Evolutionary conservation across 2,888 invertebrate species (phyloP).

Genomic region (Patella depressa): DNA sequence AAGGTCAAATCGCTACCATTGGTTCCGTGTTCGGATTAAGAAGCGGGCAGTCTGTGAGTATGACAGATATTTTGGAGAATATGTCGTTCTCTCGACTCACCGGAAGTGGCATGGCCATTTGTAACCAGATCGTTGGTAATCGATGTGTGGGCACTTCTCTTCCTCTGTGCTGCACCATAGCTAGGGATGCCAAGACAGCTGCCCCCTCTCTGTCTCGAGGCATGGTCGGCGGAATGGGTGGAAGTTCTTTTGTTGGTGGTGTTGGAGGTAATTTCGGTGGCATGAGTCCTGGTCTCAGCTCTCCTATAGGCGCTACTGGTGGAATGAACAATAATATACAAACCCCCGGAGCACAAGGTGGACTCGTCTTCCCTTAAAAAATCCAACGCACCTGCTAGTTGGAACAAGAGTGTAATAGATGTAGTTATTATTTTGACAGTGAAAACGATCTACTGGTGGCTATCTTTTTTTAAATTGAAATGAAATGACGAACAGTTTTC

Average conservation of each 20-base stretch:
- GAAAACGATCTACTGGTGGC: too few relatives aligned
- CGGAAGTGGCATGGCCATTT: constrained; percentile 3
- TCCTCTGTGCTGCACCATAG: not conserved
- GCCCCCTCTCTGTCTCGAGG: not conserved
- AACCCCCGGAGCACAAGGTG: too few relatives aligned
- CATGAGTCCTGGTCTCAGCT: not conserved
- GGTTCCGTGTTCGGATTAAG: not conserved
- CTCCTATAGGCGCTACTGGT: not conserved
- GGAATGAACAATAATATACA: not conserved
- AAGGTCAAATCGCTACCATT: not conserved
- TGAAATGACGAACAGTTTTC: too few relatives aligned
- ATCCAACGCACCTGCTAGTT: too few relatives aligned
- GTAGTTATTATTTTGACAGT: too few relatives aligned
- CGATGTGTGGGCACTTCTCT: not conserved
- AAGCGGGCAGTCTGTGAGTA: constrained; percentile 1
- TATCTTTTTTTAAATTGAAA: too few relatives aligned
- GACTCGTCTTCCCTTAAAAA: too few relatives aligned
- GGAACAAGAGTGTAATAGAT: too few relatives aligned
- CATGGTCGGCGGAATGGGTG: not conserved
- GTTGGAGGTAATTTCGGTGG: not conserved
- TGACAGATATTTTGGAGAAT: not conserved
- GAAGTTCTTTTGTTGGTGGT: not conserved
- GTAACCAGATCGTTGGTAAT: not conserved
- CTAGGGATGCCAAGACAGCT: not conserved
- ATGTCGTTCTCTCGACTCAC: not conserved